Evolutionary conservation across 1,140 invertebrate genomes (phyloP), one percentile per base, ranked within the genome.

Genomic region (Drosophila parvula): DNA sequence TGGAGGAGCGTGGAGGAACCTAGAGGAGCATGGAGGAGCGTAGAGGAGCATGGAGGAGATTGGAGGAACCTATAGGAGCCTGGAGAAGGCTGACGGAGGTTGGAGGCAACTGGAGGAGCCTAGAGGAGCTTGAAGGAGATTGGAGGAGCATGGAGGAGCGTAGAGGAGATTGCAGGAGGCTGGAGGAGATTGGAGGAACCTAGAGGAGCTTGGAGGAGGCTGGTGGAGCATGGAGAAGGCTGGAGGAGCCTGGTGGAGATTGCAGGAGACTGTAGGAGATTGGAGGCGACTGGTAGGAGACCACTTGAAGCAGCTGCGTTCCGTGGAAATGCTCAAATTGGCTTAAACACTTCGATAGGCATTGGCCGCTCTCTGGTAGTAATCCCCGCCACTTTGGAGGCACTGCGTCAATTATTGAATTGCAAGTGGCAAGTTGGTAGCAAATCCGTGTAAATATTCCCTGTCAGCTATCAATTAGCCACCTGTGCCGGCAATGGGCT

Each of bases 241-340:
- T 22, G 22, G 22, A 2, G 22, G 22, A 22, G 22, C 22, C 22
- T 22, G 3, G 1, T 2, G 22, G 22, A 22, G 22, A 2, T 22
- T 22, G 22, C 1, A 22, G 22, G 22, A 22, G 22, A 1, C 22
- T 22, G 22, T 1, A 1, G 22, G 22, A 12, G 18, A 12, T 18
- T 7, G 22, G 14, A 6, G 47, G 14, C 28, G 47, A 48, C n/a
- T 22, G 22, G 22, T 22, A 22, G 11, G 32, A 53, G 34, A 4
- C 51, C 34, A 70, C 60, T 70, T 60, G 40, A 70, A 75, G 79
- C 77, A 56, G 69, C 74, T 75, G 60, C 61, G 59, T 62, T 57
- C 76, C 71, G 75, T 82, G 79, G 62, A 59, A 84, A 73, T 83
- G 59, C 55, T 74, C 38, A 68, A 86, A 86, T 88, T 86, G 79